Evolutionary conservation across 2,113 vertebrate genomes (phyloP).

Genomic region (Peromyscus californicus): DNA sequence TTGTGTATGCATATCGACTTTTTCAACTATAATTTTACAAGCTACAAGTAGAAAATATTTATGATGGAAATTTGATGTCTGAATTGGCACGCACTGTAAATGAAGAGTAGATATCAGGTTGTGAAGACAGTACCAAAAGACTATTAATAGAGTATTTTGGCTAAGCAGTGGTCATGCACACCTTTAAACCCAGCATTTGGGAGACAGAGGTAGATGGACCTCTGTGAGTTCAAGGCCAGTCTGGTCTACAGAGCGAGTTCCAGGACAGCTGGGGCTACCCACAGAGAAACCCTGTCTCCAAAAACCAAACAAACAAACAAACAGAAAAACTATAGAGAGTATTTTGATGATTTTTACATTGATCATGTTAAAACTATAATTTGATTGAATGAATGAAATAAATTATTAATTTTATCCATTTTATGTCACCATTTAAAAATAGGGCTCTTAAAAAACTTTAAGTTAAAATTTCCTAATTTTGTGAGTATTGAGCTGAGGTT

Average conservation of each 20-base stretch:
- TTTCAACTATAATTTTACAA: conserved; percentile 40
- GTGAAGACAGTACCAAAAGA: conserved; percentile 11
- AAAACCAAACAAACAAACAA: too few species aligned
- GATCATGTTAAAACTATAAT: background rate
- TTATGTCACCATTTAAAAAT: conserved; percentile 1
- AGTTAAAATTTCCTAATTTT: background rate
- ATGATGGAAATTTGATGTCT: conserved; percentile 24
- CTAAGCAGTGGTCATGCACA: background rate
- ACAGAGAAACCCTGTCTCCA: too few species aligned
- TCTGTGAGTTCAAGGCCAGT: too few species aligned
- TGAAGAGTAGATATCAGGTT: background rate
- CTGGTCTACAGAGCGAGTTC: too few species aligned
- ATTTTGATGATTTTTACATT: background rate
- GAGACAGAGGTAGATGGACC: too few species aligned
- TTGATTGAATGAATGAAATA: background rate
- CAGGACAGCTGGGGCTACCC: too few species aligned
- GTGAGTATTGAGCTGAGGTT: background rate
- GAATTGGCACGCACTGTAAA: background rate
- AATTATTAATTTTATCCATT: background rate
- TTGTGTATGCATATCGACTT: background rate
- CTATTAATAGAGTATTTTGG: background rate
- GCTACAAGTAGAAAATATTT: conserved; percentile 41
- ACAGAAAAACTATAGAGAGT: too few species aligned
- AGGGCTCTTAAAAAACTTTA: background rate
- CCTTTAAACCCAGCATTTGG: background rate